Evolutionary conservation across 2,113 vertebrate species (phyloP), one percentile per base, ranked within the genome.

Genomic region (Paraplagusia blochii): DNA sequence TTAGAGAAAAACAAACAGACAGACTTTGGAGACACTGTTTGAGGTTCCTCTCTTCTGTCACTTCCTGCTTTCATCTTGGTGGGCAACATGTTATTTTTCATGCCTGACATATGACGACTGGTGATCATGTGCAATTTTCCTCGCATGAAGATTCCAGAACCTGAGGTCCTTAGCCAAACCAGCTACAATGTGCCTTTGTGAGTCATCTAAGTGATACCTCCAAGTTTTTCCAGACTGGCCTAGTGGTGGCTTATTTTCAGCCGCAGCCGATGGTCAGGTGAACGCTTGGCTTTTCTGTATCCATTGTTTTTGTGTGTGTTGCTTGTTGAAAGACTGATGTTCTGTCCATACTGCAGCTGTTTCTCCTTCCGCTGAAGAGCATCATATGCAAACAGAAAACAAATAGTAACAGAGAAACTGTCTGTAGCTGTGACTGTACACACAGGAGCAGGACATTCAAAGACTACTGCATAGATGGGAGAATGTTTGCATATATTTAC

Each of bases 31-130:
- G 72, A 56, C 63, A 58, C 69, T 77, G 77, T 79, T 81, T 78
- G 56, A 71, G 77, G 63, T 64, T 57, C 11, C 59, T 49, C 19
- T 12, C 34, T 69, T 16, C 0, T 11, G 57, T 64, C n/a, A 64
- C 74, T 80, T 85, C 75, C 85, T 83, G 76, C 22, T 63, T 43
- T 16, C 15, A 66, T 48, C 61, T 74, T 63, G 42, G 48, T 69
- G 35, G 56, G 17, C 36, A 61, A 48, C 63, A 44, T 65, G 44
- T 70, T 63, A 61, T 74, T 72, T 74, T 65, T 69, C 56, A 61
- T 34, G 44, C 40, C 53, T 43, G 9, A 12, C 15, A 70, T 64
- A 16, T 64, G 34, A 74, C 59, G 51, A 53, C 4, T 4, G 14
- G 11, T 14, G 34, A 67, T 81, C 38, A 38, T 66, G 64, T 65